Conservation (phyloP, 92 coral and sea anemone genomes). For the Heteractis magnifica region DNA sequence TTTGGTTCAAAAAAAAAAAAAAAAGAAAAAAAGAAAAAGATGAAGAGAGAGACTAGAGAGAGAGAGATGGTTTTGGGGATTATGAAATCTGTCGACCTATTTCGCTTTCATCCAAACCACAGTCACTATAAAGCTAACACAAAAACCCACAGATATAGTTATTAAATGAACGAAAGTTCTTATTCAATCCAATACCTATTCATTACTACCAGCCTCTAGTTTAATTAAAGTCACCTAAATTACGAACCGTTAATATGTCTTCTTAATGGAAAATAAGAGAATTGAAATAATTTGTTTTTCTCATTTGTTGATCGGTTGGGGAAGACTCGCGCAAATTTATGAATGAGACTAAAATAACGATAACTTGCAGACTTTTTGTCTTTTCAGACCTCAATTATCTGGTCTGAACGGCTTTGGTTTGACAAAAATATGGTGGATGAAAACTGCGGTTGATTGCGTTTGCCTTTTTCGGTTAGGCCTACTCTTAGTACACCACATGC, state of each 20-base stretch:
- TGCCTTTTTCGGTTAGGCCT: slow-evolving; percentile 1
- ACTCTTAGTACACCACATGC: slow-evolving; percentile 24
- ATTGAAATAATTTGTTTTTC: not conserved
- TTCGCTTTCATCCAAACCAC: slow-evolving; percentile 1
- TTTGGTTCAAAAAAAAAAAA: not conserved
- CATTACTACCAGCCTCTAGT: not conserved
- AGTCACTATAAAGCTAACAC: not conserved
- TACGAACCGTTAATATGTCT: not conserved
- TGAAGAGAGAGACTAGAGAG: not conserved
- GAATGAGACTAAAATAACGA: not conserved
- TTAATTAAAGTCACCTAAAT: not conserved
- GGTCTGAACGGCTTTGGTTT: slow-evolving; percentile 6
- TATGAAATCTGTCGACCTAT: slow-evolving; percentile 1
- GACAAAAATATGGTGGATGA: not conserved
- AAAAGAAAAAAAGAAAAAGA: no score
- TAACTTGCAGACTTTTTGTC: not conserved
- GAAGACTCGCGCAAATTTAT: slow-evolving; percentile 3
- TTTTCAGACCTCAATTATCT: not conserved
- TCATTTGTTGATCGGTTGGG: not conserved
- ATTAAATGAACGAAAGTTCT: not conserved
- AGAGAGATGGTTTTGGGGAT: not conserved
- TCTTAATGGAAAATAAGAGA: not conserved
- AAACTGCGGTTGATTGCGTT: slow-evolving; percentile 13
- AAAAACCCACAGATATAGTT: slow-evolving; percentile 1
- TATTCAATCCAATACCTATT: not conserved